Base-by-base conservation (phyloP, 2,888 invertebrate genomes). In the Netelia virgata region DNA sequence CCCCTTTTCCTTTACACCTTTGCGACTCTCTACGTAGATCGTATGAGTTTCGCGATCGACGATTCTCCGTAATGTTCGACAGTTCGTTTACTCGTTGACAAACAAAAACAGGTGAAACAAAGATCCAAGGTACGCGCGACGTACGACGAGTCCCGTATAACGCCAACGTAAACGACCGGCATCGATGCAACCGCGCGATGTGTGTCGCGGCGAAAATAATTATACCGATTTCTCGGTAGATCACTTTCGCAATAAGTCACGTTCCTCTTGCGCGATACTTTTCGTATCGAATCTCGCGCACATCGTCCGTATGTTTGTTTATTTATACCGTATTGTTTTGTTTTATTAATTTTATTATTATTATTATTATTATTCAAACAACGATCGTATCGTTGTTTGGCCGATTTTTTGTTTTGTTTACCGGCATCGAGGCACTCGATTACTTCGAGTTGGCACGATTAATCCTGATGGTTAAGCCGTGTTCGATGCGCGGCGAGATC, bases 381-480 rank as follows among this genome's bases (percentile, higher is more conserved):
- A 36, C 36, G 55, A n/a, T 76, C 6, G 11, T 77, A 36, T 61
- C 23, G 41, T 66, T 57, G 36, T 20, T 79, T 41, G 0, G 1
- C 36, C 36, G 36, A 36, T 36, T 36, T 41, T 14, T 14, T 47
- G n/a, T 28, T 50, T 69, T 63, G 36, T 73, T 43, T 43, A 3
- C n/a, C 28, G 53, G 10, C 23, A 63, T 41, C 41, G 41, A 16
- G 41, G 20, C 55, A 76, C 75, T 76, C 41, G 70, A 57, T 23
- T 23, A 23, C 6, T 59, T 66, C 47, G 36, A 53, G 66, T 53
- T 28, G 43, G 43, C 11, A 16, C 57, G 57, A 82, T 82, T 36
- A 76, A 75, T 70, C 75, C 75, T 64, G 74, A 68, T 69, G 36
- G 36, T 36, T 36, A 36, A 36, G 5, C 6, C 36, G 36, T 36